Evolutionary conservation across 2,888 invertebrate genomes (phyloP), one percentile per base, ranked within the genome.

Genomic region (Elysia crispata): DNA sequence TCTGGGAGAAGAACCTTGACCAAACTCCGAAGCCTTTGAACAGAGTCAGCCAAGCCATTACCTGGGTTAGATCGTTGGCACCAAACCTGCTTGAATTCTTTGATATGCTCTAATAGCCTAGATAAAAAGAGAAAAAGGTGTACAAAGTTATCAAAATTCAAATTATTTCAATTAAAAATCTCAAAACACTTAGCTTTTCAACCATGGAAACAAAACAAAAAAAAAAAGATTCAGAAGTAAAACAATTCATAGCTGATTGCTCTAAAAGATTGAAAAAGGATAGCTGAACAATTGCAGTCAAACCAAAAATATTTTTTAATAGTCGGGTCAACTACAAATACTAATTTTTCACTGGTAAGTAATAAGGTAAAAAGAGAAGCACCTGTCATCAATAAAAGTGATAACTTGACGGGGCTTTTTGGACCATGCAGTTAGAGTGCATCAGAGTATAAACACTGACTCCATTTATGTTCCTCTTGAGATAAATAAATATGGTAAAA

Each of bases 1-100:
- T 87, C 87, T 30, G 89, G 89, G 30, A 89, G 82, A 20, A 89
- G 84, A 62, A 86, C 86, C 79, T 86, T 87, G 3, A 89, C 85
- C 28, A 88, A 82, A 54, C 73, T 82, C 30, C 85, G 84, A 8
- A 89, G 81, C 18, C 81, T 81, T 31, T 82, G 76, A 8, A 87
- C 31, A 8, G 89, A 87, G 33, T 86, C 88, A 6, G 94, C 93
- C 33, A 94, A 92, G 33, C 94, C 94, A n/a, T 77, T 54, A 82
- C 93, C 92, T 0, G 93, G 93, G 82, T 94, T 91, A 85, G 94
- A 94, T 76, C 93, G 91, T 82, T 93, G 92, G 50, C 93, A 87
- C 94, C 94, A 94, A 23, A 93, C 92, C 62, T 93, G 92, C 85
- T 94, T 93, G 86, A 94, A 94, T 80, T 93, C 93, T 84, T 94